Conservation (phyloP, 1,140 invertebrate genomes). For the Araneus ventricosus region DNA sequence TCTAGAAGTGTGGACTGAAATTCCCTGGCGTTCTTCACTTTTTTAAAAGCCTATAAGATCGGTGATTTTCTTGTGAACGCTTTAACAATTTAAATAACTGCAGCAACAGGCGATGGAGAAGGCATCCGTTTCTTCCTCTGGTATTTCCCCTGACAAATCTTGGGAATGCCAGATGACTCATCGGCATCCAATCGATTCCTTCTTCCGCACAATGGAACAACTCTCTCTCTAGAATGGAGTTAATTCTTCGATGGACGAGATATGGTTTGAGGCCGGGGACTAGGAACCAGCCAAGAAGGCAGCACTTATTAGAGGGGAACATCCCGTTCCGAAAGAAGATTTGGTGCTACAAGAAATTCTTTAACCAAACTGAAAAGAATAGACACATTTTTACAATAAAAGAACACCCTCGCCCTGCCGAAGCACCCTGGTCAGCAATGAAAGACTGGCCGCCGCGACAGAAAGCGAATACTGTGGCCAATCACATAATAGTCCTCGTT, state of each 20-base stretch:
- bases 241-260: too few species aligned
- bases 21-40: too few species aligned
- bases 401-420: too few species aligned
- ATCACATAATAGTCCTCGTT: too few species aligned
- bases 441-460: too few species aligned
- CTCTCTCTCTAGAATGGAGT: background rate
- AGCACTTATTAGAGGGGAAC: background rate
- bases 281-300: background rate
- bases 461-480: too few species aligned
- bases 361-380: background rate
- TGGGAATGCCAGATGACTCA: background rate
- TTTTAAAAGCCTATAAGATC: too few species aligned
- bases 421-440: too few species aligned
- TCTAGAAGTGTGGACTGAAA: too few species aligned
- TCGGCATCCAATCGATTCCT: background rate
- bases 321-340: background rate
- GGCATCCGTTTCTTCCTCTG: background rate
- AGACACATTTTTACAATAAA: too few species aligned
- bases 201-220: background rate
- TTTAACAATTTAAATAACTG: too few species aligned
- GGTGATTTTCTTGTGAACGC: too few species aligned
- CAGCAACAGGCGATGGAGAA: background rate
- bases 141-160: background rate
- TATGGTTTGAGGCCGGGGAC: background rate
- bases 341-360: background rate